These are phyloP conservation scores for Bovichtus diacanthus DNA, from an alignment of 2,797 vertebrate species.

Conservation along the genomic window DNA sequence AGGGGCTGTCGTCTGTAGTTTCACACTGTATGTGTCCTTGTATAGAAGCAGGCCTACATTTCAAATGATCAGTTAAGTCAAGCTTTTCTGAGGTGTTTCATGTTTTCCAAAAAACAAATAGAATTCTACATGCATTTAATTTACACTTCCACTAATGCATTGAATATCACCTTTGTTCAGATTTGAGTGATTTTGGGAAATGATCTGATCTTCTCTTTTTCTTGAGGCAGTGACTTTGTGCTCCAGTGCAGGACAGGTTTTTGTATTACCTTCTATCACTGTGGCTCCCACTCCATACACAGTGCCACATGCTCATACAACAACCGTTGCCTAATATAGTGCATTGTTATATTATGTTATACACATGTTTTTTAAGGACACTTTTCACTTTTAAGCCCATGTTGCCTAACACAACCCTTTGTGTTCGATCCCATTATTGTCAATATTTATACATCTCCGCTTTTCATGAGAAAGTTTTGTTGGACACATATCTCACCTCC, in stretches of 20 bases:
- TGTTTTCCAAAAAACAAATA: no score
- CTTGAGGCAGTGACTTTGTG: neutral
- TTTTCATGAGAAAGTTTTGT: neutral
- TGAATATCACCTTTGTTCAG: neutral
- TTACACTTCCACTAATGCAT: neutral
- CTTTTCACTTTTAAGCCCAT: neutral
- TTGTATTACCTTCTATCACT: constrained; percentile 35
- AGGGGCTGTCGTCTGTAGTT: no score
- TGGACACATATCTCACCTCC: neutral
- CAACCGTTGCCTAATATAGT: neutral
- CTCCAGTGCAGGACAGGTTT: constrained; percentile 6
- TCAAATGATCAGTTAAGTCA: neutral
- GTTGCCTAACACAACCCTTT: neutral
- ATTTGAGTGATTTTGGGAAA: neutral
- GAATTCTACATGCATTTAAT: no score
- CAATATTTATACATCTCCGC: neutral
- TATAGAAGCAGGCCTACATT: no score
- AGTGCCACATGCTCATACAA: constrained; percentile 23
- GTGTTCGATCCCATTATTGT: neutral
- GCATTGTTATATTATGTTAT: no score
- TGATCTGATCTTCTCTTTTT: neutral
- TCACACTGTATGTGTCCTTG: no score
- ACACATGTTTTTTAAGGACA: neutral
- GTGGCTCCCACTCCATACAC: constrained; percentile 13
- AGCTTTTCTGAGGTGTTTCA: no score